Conservation (phyloP, 23 tunicate genomes). For the Phallusia fumigata region DNA sequence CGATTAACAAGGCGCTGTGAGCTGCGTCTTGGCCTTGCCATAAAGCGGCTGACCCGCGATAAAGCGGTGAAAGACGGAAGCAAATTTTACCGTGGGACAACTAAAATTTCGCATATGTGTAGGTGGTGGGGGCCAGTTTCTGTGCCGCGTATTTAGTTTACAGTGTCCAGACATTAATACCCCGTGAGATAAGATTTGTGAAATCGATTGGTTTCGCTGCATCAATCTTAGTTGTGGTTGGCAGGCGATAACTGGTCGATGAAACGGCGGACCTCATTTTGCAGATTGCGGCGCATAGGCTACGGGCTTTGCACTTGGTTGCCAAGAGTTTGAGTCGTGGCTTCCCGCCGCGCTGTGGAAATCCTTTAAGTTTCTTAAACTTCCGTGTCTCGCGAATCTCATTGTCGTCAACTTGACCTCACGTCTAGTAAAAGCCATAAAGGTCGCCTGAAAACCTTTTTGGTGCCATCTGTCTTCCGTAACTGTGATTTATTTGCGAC, state of each 20-base stretch:
- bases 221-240: neutral
- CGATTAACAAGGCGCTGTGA: too few relatives aligned
- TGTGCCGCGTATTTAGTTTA: neutral
- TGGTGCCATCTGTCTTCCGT: too few relatives aligned
- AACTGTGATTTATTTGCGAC: too few relatives aligned
- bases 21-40: neutral
- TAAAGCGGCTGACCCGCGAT: constrained; percentile 7
- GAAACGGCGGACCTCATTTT: neutral
- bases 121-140: neutral
- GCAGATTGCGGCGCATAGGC: neutral
- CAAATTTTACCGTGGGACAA: neutral
- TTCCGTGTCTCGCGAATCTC: neutral
- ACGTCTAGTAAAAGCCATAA: neutral
- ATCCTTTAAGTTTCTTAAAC: neutral
- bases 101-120: neutral
- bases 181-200: neutral
- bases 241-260: neutral
- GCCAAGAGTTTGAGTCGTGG: neutral
- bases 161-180: constrained; percentile 13
- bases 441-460: too few relatives aligned
- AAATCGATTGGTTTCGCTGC: neutral
- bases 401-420: constrained; percentile 10
- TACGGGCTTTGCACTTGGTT: too few relatives aligned
- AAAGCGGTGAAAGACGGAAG: neutral
- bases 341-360: neutral